Conservation (phyloP, 2,888 invertebrate genomes). For the Agrilus cyanescens region DNA sequence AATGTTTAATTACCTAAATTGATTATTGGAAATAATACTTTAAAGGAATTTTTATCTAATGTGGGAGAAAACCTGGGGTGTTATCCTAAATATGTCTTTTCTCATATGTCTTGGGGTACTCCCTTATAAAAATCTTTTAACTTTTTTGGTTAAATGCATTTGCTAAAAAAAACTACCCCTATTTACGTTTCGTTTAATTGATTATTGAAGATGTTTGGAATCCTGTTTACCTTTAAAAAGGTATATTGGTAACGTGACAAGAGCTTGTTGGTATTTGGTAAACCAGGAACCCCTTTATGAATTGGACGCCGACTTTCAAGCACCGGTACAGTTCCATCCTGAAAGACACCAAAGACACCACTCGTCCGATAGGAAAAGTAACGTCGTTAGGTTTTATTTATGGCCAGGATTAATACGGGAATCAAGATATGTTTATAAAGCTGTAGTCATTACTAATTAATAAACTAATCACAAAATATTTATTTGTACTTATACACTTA, state of each 20-base stretch:
- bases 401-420: conserved; percentile 80
- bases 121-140: no score
- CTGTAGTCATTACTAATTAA: conserved; percentile 60
- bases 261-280: conserved; percentile 77
- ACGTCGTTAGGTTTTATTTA: conserved; percentile 66
- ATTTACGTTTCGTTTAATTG: no score
- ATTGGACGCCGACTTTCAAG: conserved; percentile 57
- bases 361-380: conserved; percentile 59
- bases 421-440: conserved; percentile 69
- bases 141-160: no score
- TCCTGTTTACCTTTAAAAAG: conserved; percentile 64
- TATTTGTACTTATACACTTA: no score
- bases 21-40: no score
- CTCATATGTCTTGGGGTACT: no score
- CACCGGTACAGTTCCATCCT: conserved; percentile 46
- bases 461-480: no score
- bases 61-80: no score
- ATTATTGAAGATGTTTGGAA: conserved; percentile 52
- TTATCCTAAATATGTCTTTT: no score
- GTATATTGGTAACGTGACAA: conserved; percentile 71
- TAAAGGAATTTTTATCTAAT: no score
- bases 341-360: conserved; percentile 73
- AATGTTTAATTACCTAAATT: no score
- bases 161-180: no score
- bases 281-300: conserved; percentile 59